These are phyloP conservation scores for Gopherus flavomarginatus DNA, from an alignment of 2,113 vertebrate genomes.

Conservation along the genomic window DNA sequence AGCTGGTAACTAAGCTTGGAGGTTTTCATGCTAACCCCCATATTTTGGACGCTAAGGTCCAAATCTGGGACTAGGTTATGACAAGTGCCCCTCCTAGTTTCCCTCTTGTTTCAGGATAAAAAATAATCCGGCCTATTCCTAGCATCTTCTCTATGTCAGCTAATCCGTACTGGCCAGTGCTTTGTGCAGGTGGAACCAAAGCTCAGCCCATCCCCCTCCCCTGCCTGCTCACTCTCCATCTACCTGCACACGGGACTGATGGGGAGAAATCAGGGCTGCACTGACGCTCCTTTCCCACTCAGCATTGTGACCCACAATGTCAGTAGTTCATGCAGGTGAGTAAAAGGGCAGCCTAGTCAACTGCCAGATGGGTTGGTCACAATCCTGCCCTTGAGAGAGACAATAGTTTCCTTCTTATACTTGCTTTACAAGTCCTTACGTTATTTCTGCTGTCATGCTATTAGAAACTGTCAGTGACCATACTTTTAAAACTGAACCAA, in stretches of 20 bases:
- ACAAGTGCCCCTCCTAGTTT: not conserved
- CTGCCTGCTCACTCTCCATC: not conserved
- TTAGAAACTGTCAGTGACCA: not conserved
- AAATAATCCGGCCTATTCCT: not conserved
- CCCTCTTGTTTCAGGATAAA: not conserved
- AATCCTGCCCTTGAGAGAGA: not conserved
- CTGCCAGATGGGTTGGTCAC: not conserved
- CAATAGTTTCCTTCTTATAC: not conserved
- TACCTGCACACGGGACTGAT: not conserved
- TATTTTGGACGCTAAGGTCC: no score
- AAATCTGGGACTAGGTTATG: no score
- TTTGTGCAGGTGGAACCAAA: not conserved
- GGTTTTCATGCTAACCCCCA: no score
- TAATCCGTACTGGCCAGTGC: not conserved
- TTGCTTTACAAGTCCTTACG: not conserved
- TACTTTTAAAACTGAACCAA: not conserved
- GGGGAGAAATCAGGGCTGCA: not conserved
- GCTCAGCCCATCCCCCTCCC: not conserved
- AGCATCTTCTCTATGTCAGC: not conserved
- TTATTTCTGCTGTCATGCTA: not conserved
- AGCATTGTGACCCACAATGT: not conserved
- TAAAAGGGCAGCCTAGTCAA: not conserved
- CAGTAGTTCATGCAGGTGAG: not conserved
- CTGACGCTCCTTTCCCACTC: not conserved
- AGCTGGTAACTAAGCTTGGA: no score